These are phyloP conservation scores for Cylindroiulus punctatus DNA, from an alignment of 2,888 invertebrate species.

Conservation along the genomic window DNA sequence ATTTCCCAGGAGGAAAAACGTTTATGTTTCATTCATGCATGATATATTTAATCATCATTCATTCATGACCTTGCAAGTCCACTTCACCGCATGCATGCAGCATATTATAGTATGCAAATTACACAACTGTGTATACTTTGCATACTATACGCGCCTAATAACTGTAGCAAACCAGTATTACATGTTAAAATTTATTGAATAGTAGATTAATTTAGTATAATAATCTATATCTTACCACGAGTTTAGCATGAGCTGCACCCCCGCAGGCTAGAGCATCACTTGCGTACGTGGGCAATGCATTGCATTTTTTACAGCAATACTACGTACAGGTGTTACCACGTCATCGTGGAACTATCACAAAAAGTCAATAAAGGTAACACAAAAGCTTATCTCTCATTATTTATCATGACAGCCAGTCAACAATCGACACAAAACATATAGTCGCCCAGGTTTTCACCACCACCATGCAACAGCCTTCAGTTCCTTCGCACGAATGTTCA, in stretches of 20 bases:
- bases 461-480: neutral
- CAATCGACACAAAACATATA: neutral
- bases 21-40: too few relatives aligned
- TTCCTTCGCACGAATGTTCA: neutral
- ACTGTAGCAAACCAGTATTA: too few relatives aligned
- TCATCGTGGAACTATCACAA: conserved; percentile 8
- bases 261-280: neutral
- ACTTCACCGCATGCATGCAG: too few relatives aligned
- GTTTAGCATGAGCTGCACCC: neutral
- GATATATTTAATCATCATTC: too few relatives aligned
- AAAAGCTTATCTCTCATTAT: neutral
- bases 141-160: too few relatives aligned
- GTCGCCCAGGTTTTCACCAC: neutral
- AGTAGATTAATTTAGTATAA: too few relatives aligned
- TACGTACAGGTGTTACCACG: conserved; percentile 22
- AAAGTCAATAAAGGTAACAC: neutral
- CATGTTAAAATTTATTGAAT: too few relatives aligned
- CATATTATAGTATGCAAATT: too few relatives aligned
- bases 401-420: conserved; percentile 1
- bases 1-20: too few relatives aligned
- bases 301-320: neutral
- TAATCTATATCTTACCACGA: neutral
- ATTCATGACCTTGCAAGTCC: too few relatives aligned
- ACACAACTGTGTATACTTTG: too few relatives aligned
- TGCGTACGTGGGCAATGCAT: neutral